phyloP scores from a whole-genome alignment of 2,797 vertebrate species.

The Leucoraja ocellata region DNA sequence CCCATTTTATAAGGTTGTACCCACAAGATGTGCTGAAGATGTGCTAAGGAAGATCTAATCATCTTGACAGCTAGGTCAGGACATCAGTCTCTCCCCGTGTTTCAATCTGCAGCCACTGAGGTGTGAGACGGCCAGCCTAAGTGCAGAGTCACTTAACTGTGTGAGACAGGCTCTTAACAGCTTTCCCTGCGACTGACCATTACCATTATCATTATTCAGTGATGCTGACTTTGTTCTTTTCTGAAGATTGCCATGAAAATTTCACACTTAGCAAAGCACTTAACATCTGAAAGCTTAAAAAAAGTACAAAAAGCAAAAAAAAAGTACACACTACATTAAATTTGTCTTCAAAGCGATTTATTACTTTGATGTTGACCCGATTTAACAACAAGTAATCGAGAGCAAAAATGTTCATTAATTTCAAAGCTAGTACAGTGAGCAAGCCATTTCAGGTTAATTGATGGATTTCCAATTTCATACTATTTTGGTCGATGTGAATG shows the following conservation, averaged over 20 bases:
- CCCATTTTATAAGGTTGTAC: background rate
- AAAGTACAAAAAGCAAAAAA: background rate
- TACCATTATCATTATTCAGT: background rate
- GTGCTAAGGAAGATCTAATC: background rate
- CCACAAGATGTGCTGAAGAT: background rate
- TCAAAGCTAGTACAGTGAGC: background rate
- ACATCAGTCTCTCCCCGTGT: background rate
- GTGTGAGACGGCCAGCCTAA: background rate
- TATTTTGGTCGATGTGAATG: background rate
- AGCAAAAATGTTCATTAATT: constrained; percentile 3
- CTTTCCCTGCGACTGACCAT: background rate
- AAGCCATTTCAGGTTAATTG: background rate
- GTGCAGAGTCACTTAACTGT: background rate
- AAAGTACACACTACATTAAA: background rate
- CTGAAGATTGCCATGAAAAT: background rate
- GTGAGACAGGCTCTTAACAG: constrained; percentile 5
- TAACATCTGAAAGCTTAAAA: background rate
- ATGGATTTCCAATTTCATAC: background rate
- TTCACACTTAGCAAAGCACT: background rate
- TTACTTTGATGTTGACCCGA: background rate
- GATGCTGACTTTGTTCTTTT: background rate
- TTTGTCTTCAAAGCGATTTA: background rate
- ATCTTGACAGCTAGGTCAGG: background rate
- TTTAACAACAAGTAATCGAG: background rate
- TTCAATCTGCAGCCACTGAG: background rate